These are phyloP conservation scores for Archips crataeganus DNA, from an alignment of 2,888 invertebrate species.

Conservation along the genomic window DNA sequence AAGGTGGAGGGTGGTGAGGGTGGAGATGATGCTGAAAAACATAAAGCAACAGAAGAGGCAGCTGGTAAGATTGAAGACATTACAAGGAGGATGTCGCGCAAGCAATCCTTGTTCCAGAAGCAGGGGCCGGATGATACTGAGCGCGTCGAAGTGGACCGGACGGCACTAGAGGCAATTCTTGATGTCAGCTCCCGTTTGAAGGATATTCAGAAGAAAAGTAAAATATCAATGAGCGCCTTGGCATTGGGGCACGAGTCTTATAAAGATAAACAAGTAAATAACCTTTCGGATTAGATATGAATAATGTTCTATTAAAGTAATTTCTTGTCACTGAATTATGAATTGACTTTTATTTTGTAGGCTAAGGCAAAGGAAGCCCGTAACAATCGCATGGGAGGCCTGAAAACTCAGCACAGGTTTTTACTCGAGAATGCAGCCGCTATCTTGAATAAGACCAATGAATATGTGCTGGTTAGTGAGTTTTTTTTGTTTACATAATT, in stretches of 20 bases:
- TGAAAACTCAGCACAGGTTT: slow-evolving; percentile 86
- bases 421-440: slow-evolving; percentile 88
- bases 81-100: slow-evolving; percentile 51
- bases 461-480: slow-evolving; percentile 82
- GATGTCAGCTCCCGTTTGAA: slow-evolving; percentile 72
- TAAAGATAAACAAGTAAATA: slow-evolving; percentile 83
- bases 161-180: slow-evolving; percentile 74
- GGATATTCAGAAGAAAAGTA: slow-evolving; percentile 73
- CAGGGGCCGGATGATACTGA: slow-evolving; percentile 48
- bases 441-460: slow-evolving; percentile 81
- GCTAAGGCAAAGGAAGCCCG: slow-evolving; percentile 87
- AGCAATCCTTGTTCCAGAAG: slow-evolving; percentile 50
- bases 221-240: slow-evolving; percentile 74
- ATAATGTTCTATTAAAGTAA: slow-evolving; percentile 45
- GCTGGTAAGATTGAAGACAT: slow-evolving; percentile 57
- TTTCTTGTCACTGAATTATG: slow-evolving; percentile 53
- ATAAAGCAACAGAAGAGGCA: slow-evolving; percentile 53
- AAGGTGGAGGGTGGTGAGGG: slow-evolving; percentile 44
- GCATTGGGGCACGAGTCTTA: slow-evolving; percentile 76
- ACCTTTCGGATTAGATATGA: slow-evolving; percentile 54
- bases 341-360: slow-evolving; percentile 68
- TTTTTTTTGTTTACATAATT: slow-evolving; percentile 5
- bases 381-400: slow-evolving; percentile 72
- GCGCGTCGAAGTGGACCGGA: slow-evolving; percentile 68
- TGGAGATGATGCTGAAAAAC: slow-evolving; percentile 43